Conservation (phyloP, 2,113 vertebrate species). For the Talpa occidentalis region DNA sequence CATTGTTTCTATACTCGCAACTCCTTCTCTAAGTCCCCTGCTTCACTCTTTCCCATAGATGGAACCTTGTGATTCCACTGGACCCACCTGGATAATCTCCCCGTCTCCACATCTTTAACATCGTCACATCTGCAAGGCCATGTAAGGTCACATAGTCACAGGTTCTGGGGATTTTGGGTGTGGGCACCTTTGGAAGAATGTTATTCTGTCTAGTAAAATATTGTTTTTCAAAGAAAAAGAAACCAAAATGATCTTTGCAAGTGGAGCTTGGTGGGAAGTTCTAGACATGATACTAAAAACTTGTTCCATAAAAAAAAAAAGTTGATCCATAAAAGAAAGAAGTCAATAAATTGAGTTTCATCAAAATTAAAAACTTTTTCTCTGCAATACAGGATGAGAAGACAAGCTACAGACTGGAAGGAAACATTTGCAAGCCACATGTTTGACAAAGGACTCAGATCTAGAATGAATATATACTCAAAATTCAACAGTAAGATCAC, state of each 20-base stretch:
- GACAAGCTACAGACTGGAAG: neutral
- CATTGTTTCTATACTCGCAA: neutral
- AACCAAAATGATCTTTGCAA: neutral
- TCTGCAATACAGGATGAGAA: neutral
- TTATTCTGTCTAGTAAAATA: neutral
- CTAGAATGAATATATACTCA: neutral
- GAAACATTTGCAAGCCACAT: neutral
- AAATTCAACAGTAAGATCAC: neutral
- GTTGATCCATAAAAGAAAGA: neutral
- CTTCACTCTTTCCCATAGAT: too few relatives aligned
- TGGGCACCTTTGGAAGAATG: neutral
- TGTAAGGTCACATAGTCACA: neutral
- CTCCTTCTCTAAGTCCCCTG: neutral
- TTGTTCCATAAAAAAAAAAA: neutral
- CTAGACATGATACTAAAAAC: neutral
- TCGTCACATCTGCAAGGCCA: neutral
- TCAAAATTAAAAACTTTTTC: neutral
- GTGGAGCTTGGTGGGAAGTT: neutral
- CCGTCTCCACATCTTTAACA: neutral
- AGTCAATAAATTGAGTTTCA: neutral
- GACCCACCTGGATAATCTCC: too few relatives aligned
- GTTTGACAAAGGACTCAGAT: neutral
- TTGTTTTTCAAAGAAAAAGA: constrained; percentile 1
- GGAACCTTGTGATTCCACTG: neutral
- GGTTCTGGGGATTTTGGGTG: neutral